Evolutionary conservation across 1,140 invertebrate species (phyloP).

Genomic region (Popillia japonica): DNA sequence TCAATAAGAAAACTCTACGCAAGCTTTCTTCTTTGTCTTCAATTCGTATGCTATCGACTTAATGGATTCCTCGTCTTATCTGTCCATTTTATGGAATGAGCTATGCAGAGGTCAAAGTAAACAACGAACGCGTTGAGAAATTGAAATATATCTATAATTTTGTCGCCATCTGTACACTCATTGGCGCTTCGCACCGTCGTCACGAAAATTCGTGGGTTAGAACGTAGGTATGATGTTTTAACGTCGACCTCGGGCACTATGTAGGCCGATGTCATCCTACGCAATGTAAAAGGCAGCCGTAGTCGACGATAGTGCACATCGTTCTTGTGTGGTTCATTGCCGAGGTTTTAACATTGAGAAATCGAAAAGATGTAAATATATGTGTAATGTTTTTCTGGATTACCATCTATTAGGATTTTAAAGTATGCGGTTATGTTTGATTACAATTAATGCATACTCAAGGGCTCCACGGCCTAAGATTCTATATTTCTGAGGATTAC

Average conservation of each 20-base stretch:
- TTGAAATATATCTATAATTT: constrained; percentile 25
- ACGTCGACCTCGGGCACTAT: constrained; percentile 1
- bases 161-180: constrained; percentile 11
- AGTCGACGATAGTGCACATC: constrained; percentile 18
- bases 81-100: constrained; percentile 20
- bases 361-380: constrained; percentile 18
- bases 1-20: neutral
- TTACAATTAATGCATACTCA: neutral
- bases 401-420: constrained; percentile 20
- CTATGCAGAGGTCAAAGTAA: neutral
- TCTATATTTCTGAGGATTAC: neutral
- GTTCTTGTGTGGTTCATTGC: constrained; percentile 15
- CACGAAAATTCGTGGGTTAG: constrained; percentile 1
- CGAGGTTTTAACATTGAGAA: constrained; percentile 27
- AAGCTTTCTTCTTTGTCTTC: constrained; percentile 19
- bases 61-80: constrained; percentile 16
- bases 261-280: constrained; percentile 32
- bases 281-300: neutral
- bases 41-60: constrained; percentile 18
- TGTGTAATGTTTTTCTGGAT: constrained; percentile 1
- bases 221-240: constrained; percentile 28
- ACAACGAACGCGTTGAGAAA: neutral
- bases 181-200: neutral
- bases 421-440: constrained; percentile 6
- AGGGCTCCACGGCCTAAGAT: neutral